Evolutionary conservation across 2,113 vertebrate species (phyloP), one percentile per base, ranked within the genome.

Genomic region (Chroicocephalus ridibundus): DNA sequence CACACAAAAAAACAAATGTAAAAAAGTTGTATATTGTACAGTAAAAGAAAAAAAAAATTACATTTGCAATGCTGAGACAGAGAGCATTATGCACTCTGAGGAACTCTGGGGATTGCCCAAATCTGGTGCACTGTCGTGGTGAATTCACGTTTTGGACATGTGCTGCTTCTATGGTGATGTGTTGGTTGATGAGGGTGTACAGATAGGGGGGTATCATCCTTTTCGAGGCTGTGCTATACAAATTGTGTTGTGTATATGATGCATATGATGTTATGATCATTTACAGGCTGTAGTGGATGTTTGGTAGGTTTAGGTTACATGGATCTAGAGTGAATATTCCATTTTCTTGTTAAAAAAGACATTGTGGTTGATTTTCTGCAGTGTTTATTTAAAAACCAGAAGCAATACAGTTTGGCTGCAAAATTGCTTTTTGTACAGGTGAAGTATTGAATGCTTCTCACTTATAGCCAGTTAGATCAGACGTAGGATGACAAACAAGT

Each of bases 371-470:
- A 76, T 92, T 91, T 93, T 96, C 40, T 80, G 24, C 58, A 71
- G 21, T 82, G n/a, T 96, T 94, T 98, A 96, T 97, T 97, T 89
- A 86, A 94, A 96, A 97, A 96, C 11, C 27, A 75, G 62, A 71
- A 87, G 82, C 57, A 75, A 12, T 60, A 81, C 27, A 44, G 27
- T 84, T 91, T 86, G 58, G 66, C 70, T 86, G 80, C 64, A 87
- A 77, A 62, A 70, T 58, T 90, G 40, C 7, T 78, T 71, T 76
- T 69, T 94, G n/a, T 88, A 95, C 46, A 86, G 82, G 46, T 82
- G 18, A 75, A 78, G 26, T 62, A 61, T 26, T 78, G 79, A 71
- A 78, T 17, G 15, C 42, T 83, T 74, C 68, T 86, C 55, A 40
- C 29, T 55, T 78, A 31, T 0, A 82, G 58, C 64, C 61, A 60